phyloP scores from a whole-genome alignment of 2,113 vertebrate species.

The Stegastes partitus region DNA sequence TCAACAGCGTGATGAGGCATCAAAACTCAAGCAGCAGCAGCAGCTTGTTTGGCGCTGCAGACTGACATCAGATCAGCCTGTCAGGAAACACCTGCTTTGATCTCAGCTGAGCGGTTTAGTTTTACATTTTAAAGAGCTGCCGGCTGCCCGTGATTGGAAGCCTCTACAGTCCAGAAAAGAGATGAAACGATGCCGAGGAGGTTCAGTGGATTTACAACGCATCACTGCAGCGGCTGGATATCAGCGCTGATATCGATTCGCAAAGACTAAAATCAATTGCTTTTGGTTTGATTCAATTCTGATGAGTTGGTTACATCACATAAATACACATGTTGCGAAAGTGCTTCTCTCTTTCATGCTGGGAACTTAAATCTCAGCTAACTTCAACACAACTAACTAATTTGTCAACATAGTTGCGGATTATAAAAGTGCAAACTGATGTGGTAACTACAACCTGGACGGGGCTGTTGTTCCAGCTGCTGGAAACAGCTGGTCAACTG shows the following conservation, averaged over 20 bases:
- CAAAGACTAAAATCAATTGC: too few relatives aligned
- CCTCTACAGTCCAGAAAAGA: slow-evolving; percentile 30
- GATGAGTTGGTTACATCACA: too few relatives aligned
- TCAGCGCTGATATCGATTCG: background rate
- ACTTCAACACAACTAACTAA: too few relatives aligned
- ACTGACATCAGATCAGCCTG: slow-evolving; percentile 52
- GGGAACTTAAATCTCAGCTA: too few relatives aligned
- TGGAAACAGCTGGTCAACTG: too few relatives aligned
- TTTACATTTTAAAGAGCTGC: slow-evolving; percentile 63
- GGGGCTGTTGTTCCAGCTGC: too few relatives aligned
- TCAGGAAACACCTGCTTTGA: slow-evolving; percentile 65
- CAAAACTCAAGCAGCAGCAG: slow-evolving; percentile 6
- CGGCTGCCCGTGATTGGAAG: slow-evolving; percentile 24
- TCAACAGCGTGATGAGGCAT: slow-evolving; percentile 14
- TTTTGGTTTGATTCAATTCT: too few relatives aligned
- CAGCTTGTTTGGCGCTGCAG: slow-evolving; percentile 17
- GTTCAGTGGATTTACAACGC: background rate
- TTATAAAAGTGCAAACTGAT: too few relatives aligned
- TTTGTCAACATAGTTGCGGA: too few relatives aligned
- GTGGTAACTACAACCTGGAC: too few relatives aligned
- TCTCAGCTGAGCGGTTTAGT: slow-evolving; percentile 32
- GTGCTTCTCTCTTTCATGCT: too few relatives aligned
- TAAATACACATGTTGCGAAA: too few relatives aligned
- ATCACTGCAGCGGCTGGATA: background rate
- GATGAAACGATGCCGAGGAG: slow-evolving; percentile 35